A percentile compares a stretch with the other conserved stretches of the same genome.
Conservation (phyloP, 2,797 vertebrate species). For the Cyprinella venusta region DNA sequence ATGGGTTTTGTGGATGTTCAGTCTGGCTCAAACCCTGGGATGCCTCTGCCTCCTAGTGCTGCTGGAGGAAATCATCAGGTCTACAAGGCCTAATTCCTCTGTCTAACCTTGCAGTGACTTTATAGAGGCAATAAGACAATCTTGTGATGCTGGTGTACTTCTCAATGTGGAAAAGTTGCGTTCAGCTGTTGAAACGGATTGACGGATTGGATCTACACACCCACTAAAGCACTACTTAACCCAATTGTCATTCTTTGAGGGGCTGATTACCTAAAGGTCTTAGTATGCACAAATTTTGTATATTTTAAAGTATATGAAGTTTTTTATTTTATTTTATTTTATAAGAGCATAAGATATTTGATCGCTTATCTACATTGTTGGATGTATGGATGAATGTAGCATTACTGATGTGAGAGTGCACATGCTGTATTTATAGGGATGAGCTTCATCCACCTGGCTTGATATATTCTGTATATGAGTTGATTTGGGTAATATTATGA, state of each 20-base stretch:
- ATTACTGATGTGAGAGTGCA: background rate
- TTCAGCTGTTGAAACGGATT: background rate
- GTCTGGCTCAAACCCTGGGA: slow-evolving; percentile 57
- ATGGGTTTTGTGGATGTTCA: slow-evolving; percentile 80
- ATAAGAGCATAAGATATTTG: background rate
- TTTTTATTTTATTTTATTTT: background rate
- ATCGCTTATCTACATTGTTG: slow-evolving; percentile 11
- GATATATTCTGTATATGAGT: background rate
- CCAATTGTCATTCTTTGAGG: background rate
- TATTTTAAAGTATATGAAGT: slow-evolving; percentile 2
- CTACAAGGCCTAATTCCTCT: slow-evolving; percentile 64
- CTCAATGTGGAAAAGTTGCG: background rate
- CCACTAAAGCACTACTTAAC: slow-evolving; percentile 33
- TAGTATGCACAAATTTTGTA: background rate
- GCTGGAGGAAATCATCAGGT: slow-evolving; percentile 74
- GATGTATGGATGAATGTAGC: slow-evolving; percentile 11
- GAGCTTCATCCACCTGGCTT: background rate
- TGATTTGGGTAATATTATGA: background rate
- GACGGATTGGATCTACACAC: slow-evolving; percentile 11
- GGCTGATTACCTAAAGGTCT: slow-evolving; percentile 6
- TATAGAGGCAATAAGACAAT: slow-evolving; percentile 27
- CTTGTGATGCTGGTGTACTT: background rate
- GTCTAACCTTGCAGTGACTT: background rate
- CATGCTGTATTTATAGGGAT: slow-evolving; percentile 11
- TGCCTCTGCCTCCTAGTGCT: slow-evolving; percentile 69